phyloP scores from a whole-genome alignment of 2,888 invertebrate genomes.

The Caenorhabditis auriculariae region DNA sequence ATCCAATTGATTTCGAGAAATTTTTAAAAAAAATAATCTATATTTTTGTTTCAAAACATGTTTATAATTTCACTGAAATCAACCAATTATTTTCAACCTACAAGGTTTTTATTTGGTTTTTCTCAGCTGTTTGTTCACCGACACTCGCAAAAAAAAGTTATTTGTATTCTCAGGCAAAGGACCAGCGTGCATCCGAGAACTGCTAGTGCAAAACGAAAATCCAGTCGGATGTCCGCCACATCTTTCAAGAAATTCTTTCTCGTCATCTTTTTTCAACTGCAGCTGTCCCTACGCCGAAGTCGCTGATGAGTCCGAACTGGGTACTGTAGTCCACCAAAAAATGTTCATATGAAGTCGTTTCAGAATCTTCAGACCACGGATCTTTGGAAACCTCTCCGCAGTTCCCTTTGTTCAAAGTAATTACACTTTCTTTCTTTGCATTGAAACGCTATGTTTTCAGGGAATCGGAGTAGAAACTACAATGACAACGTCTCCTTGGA shows the following conservation, averaged over 20 bases:
- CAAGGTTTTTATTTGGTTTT: neutral
- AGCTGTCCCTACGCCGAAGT: conserved; percentile 42
- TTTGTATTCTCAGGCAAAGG: conserved; percentile 16
- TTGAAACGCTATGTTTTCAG: conserved; percentile 3
- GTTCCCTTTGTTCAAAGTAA: conserved; percentile 29
- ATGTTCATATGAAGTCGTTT: no score
- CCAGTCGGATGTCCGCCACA: conserved; percentile 51
- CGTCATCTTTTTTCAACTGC: conserved; percentile 42
- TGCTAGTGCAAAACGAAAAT: conserved; percentile 47
- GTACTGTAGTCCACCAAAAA: no score
- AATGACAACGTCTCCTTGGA: conserved; percentile 18
- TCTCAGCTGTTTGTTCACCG: neutral
- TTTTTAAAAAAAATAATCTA: neutral
- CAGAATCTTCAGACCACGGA: neutral
- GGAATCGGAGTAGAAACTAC: conserved; percentile 18
- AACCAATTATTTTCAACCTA: neutral
- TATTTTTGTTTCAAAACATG: neutral
- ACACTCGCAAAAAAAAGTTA: neutral
- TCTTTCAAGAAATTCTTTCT: conserved; percentile 43
- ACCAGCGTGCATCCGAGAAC: conserved; percentile 45
- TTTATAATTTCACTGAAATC: neutral
- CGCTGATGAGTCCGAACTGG: conserved; percentile 11
- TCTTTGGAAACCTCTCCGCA: conserved; percentile 12
- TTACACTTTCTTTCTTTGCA: neutral
- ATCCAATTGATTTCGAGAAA: neutral